Base-by-base conservation (phyloP, 1,140 invertebrate genomes). In the Brachionus koreanus region DNA sequence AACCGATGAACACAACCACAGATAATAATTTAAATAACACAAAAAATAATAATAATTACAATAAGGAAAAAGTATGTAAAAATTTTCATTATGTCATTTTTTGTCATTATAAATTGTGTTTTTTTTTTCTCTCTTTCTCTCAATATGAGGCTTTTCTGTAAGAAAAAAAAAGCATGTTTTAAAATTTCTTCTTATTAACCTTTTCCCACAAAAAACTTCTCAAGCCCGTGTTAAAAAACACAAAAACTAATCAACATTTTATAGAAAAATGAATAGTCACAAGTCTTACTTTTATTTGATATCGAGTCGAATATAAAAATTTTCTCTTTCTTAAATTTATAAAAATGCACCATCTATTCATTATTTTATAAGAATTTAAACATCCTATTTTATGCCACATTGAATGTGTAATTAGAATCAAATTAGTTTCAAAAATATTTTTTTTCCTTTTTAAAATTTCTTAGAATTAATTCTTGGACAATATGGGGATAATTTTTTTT, bases 31-130 rank as follows among this genome's bases (percentile, higher is more conserved):
- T 43, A 57, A 79, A 39, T 79, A 57, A 79, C 25, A 74, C 19
- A 13, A 74, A 74, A 46, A 74, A 74, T 74, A 74, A 74, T 65
- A 65, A 65, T 9, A 74, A 74, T 25, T 46, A 74, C n/a, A 61
- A 57, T 65, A 65, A 49, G 19, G 76, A 79, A 16, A 79, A 79
- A 37, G 76, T 79, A 57, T 37, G 46, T 29, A 39, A 5, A 29
- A 4, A n/a, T n/a, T n/a, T n/a, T n/a, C n/a, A n/a, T n/a, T n/a
- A n/a, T n/a, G n/a, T n/a, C n/a, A n/a, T n/a, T 25, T 74, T 49
- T 2, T 49, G 13, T 5, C 6, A 37, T 42, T 25, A 5, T 29
- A 63, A 25, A 25, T 57, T 16, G 23, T n/a, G n/a, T 46, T 10
- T 12, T 12, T 46, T 63, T 23, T 25, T 69, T 33, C 12, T 57